Conservation (phyloP, 2,113 vertebrate genomes). For the Aegithalos caudatus region DNA sequence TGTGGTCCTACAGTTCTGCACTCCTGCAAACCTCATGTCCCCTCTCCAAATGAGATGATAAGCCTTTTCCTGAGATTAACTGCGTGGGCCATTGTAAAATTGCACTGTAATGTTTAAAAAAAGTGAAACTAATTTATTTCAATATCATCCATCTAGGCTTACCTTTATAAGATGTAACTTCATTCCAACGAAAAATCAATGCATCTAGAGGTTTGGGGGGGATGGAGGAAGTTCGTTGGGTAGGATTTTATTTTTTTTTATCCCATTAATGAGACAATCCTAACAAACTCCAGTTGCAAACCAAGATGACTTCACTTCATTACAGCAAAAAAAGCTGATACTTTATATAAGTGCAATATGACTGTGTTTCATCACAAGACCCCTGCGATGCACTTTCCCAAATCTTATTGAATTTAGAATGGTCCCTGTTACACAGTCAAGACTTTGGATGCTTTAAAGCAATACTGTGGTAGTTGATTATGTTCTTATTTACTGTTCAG, state of each 20-base stretch:
- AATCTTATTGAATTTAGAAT: background rate
- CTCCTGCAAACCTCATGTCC: background rate
- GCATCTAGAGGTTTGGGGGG: background rate
- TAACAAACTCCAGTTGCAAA: constrained; percentile 2
- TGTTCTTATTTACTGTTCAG: background rate
- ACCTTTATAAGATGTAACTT: background rate
- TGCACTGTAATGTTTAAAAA: background rate
- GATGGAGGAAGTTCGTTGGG: accelerated
- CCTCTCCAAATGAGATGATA: background rate
- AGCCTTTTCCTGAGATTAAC: background rate
- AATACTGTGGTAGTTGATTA: background rate
- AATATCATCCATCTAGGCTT: background rate
- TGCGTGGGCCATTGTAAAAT: background rate
- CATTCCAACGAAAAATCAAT: background rate
- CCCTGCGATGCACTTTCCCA: background rate
- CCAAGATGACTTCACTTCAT: background rate
- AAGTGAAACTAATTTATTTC: background rate
- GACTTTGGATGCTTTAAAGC: background rate
- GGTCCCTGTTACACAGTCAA: background rate
- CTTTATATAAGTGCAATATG: background rate
- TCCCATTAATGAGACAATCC: background rate
- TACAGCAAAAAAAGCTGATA: background rate
- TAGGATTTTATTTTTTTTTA: background rate
- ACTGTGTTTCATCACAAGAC: background rate
- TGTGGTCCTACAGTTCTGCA: background rate